These are phyloP conservation scores for Corythoichthys intestinalis DNA, from an alignment of 2,113 vertebrate species.

Conservation along the genomic window DNA sequence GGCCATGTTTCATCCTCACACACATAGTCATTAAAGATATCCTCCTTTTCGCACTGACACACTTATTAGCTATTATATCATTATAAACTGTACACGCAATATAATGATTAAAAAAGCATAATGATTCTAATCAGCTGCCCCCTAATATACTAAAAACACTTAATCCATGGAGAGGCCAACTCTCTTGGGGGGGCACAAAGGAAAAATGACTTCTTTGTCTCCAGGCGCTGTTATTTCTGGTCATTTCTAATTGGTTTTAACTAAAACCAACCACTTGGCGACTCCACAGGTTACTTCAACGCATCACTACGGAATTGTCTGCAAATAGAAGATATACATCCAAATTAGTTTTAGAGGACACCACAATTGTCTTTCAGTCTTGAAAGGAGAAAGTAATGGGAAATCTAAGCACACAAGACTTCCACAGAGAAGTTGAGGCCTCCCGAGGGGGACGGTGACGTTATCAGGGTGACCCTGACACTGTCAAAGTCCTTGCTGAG, in stretches of 20 bases:
- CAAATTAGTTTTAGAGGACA: conserved; percentile 80
- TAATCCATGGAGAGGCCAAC: conserved; percentile 77
- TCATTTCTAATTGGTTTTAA: conserved; percentile 85
- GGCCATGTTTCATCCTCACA: conserved; percentile 55
- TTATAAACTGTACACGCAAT: conserved; percentile 72
- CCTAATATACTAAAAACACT: conserved; percentile 81
- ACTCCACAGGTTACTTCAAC: conserved; percentile 76
- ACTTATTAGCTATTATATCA: conserved; percentile 68
- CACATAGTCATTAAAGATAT: conserved; percentile 70
- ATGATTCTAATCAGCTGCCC: conserved; percentile 79
- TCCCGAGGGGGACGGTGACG: conserved; percentile 31
- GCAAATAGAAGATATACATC: conserved; percentile 79
- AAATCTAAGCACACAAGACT: conserved; percentile 40
- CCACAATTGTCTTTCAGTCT: conserved; percentile 67
- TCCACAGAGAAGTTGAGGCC: conserved; percentile 29
- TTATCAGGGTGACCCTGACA: conserved; percentile 56
- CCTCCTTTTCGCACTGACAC: conserved; percentile 70
- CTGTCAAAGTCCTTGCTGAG: conserved; percentile 35
- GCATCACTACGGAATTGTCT: conserved; percentile 72
- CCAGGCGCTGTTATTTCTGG: conserved; percentile 82
- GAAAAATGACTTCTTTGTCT: conserved; percentile 82
- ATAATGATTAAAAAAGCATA: conserved; percentile 77
- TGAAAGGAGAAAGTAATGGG: conserved; percentile 52
- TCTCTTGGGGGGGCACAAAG: conserved; percentile 74
- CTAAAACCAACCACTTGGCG: conserved; percentile 76